Conservation (phyloP, 1,140 invertebrate species). For the Caenorhabditis tropicalis region DNA sequence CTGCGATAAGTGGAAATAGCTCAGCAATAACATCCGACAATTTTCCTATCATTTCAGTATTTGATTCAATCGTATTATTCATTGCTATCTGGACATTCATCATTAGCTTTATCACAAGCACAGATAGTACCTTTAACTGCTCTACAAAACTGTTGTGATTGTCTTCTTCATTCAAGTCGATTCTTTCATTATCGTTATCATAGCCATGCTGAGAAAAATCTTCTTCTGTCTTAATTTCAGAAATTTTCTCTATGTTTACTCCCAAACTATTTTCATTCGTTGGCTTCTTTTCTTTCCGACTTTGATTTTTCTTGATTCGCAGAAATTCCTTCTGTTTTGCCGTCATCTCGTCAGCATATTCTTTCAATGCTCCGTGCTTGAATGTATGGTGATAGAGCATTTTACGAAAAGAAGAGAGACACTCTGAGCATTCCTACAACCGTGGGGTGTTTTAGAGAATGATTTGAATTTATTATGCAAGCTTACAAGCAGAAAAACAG, state of each 20-base stretch:
- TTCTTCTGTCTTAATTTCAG: not conserved
- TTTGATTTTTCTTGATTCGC: slow-evolving; percentile 26
- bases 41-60: slow-evolving; percentile 22
- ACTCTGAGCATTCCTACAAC: not conserved
- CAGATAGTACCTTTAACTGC: not conserved
- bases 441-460: too few species aligned
- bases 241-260: not conserved
- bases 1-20: not conserved
- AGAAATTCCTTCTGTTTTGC: not conserved
- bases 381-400: slow-evolving; percentile 32
- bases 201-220: not conserved
- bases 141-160: not conserved
- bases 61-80: not conserved
- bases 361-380: slow-evolving; percentile 27
- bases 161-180: not conserved
- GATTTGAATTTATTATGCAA: too few species aligned
- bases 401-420: not conserved
- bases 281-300: not conserved
- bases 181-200: not conserved
- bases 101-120: too few species aligned
- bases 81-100: not conserved
- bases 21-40: slow-evolving; percentile 3
- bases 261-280: too few species aligned
- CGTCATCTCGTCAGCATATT: slow-evolving; percentile 6
- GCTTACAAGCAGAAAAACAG: too few species aligned